Base-by-base conservation (phyloP, 35 echinoderm and acorn worm species). In the Stichopus chloronotus region DNA sequence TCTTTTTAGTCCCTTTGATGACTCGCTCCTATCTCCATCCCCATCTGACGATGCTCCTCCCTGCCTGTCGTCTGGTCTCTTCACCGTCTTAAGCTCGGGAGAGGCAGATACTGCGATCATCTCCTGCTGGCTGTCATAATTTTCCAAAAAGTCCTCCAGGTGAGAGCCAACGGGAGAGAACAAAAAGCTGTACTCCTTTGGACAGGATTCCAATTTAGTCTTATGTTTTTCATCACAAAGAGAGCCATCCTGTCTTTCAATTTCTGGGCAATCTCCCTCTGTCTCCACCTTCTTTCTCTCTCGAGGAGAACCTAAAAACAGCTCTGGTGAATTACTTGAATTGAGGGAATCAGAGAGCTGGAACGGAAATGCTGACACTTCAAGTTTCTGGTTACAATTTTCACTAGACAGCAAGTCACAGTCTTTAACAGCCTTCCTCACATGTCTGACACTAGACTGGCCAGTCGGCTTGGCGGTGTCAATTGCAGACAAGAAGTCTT, bases 131-230 rank as follows among this genome's bases (percentile, higher is more conserved):
- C 92, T 88, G 84, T 88, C 93, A 22, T 92, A 93, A 54, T 91
- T 93, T 52, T 91, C 93, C 69, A 99, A 76, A 69, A 93, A 88
- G 13, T 94, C 88, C 59, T 95, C 56, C 21, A 93, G 59, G 83
- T 94, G 92, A 22, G 97, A 96, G 77, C 96, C 97, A 80, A 80
- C 12, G 21, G 93, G 93, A 81, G 93, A 94, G 53, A 94, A 78
- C 52, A 88, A 60, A 4, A 43, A 53, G 30, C 74, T 80, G 72
- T 94, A 65, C 14, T 94, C 76, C 56, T 79, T 53, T 43, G 17
- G 59, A 57, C 55, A 43, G 20, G 87, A 89, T 53, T 22, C 19
- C 0, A 6, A 3, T 4, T 9, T 13, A 10, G 17, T 25, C 14
- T 43, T 25, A 52, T 30, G n/a, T 43, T 25, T 59, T 91, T 65